These are phyloP conservation scores for Diarsia mendica DNA, from an alignment of 2,888 invertebrate genomes.

Conservation along the genomic window DNA sequence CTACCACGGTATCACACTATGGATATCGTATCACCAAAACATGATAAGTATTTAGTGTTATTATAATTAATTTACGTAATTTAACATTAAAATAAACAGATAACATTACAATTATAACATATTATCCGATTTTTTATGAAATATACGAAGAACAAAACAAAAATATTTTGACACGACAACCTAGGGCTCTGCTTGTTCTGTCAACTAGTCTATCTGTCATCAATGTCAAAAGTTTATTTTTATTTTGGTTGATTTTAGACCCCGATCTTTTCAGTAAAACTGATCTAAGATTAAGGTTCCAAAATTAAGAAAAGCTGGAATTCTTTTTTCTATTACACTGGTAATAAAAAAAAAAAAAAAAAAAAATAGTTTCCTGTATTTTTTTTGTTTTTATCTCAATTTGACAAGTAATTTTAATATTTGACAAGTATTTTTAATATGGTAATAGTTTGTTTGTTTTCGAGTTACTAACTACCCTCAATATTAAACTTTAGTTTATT, in stretches of 20 bases:
- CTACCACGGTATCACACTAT: conserved; percentile 80
- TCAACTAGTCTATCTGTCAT: conserved; percentile 1
- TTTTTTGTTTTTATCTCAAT: too few relatives aligned
- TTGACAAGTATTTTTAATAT: too few relatives aligned
- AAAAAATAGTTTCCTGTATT: too few relatives aligned
- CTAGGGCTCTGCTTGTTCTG: conserved; percentile 54
- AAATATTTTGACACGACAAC: conserved; percentile 88
- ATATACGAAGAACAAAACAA: conserved; percentile 83
- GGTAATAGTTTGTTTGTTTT: too few relatives aligned
- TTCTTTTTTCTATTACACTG: neutral
- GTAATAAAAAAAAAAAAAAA: too few relatives aligned
- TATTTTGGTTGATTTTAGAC: neutral
- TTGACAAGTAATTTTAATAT: too few relatives aligned
- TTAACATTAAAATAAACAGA: conserved; percentile 72
- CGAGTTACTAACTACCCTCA: too few relatives aligned
- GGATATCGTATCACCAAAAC: conserved; percentile 80
- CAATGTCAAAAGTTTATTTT: conserved; percentile 20
- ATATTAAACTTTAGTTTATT: too few relatives aligned
- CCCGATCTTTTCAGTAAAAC: conserved; percentile 1
- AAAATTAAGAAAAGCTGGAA: neutral
- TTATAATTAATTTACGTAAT: conserved; percentile 67
- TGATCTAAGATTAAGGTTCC: neutral
- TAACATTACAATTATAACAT: conserved; percentile 79
- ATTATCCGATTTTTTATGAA: conserved; percentile 70
- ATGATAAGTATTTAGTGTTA: conserved; percentile 73